Evolutionary conservation across 2,888 invertebrate species (phyloP).

Genomic region (Leptinotarsa peninsularis): DNA sequence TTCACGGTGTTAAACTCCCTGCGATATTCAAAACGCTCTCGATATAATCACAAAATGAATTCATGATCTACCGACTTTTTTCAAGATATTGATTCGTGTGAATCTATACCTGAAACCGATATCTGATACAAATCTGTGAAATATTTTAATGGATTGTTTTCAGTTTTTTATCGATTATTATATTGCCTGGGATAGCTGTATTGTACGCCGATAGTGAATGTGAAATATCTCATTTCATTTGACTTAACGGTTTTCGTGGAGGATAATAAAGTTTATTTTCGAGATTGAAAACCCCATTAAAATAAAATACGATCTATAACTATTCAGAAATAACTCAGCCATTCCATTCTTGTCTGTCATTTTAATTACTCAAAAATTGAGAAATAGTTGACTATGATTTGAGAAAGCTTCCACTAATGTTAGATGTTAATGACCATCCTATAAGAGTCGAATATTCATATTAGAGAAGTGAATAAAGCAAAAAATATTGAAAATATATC

Average conservation of each 20-base stretch:
- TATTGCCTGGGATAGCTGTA: constrained; percentile 4
- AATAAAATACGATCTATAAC: constrained; percentile 15
- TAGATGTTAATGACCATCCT: not conserved
- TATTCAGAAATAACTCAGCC: not conserved
- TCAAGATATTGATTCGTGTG: not conserved
- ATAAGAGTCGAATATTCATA: no score
- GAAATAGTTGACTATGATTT: not conserved
- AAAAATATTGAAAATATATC: no score
- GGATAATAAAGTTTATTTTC: constrained; percentile 5
- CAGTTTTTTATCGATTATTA: constrained; percentile 2
- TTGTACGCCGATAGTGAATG: constrained; percentile 1
- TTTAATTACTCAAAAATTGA: constrained; percentile 1
- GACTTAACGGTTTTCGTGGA: not conserved
- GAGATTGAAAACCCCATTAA: constrained; percentile 6
- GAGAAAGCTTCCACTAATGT: not conserved
- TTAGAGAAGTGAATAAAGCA: no score
- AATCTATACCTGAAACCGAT: not conserved
- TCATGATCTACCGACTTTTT: constrained; percentile 3
- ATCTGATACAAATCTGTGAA: constrained; percentile 21
- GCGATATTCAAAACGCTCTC: constrained; percentile 27
- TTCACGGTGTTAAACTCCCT: constrained; percentile 23
- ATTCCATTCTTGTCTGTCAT: not conserved
- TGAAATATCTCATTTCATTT: constrained; percentile 10
- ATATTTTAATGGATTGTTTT: constrained; percentile 31
- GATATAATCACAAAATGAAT: constrained; percentile 22